phyloP scores from a whole-genome alignment of 2,888 invertebrate genomes.

The Lamellibrachia columna region DNA sequence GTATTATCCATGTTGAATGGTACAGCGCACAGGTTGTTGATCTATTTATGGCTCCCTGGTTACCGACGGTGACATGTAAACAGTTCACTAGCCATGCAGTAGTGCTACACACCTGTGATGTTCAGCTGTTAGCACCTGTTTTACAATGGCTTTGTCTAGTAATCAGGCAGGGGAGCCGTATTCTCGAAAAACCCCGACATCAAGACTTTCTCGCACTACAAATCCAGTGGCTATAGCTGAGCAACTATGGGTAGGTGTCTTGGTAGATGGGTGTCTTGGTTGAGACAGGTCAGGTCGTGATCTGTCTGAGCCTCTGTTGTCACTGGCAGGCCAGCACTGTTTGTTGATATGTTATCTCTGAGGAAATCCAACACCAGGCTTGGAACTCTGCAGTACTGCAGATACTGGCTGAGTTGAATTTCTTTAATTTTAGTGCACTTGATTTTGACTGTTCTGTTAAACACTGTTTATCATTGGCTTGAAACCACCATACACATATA shows the following conservation, averaged over 20 bases:
- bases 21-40: background rate
- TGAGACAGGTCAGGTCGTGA: background rate
- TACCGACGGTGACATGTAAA: background rate
- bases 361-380: background rate
- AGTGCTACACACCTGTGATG: background rate
- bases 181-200: background rate
- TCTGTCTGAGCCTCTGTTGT: background rate
- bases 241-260: background rate
- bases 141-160: slow-evolving; percentile 1
- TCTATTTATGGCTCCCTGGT: slow-evolving; percentile 6
- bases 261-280: background rate
- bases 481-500: too few species aligned
- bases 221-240: background rate
- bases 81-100: background rate
- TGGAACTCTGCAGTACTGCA: background rate
- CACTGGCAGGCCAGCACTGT: background rate
- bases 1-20: background rate
- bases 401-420: background rate
- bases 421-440: background rate
- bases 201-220: background rate
- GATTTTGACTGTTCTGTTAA: background rate
- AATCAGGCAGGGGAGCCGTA: background rate
- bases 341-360: slow-evolving; percentile 9
- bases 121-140: background rate
- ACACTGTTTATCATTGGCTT: too few species aligned